Evolutionary conservation across 2,113 vertebrate genomes (phyloP).

Genomic region (Seriola aureovittata): DNA sequence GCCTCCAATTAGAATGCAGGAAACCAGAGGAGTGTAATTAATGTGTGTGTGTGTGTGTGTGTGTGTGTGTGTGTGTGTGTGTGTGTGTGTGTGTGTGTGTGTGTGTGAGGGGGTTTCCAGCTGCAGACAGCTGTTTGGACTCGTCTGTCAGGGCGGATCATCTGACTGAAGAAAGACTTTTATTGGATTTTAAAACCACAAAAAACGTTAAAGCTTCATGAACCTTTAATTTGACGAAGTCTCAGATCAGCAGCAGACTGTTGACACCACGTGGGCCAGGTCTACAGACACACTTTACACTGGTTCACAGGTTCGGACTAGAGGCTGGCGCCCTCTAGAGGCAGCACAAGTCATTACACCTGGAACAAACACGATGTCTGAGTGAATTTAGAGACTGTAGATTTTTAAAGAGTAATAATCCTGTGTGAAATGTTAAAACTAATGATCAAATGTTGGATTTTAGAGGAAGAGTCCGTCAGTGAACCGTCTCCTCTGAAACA

Average conservation of each 20-base stretch:
- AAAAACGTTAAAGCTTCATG: conserved; percentile 47
- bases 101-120: conserved; percentile 65
- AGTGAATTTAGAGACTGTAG: too few relatives aligned
- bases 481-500: too few relatives aligned
- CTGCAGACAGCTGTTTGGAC: conserved; percentile 35
- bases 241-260: too few relatives aligned
- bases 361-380: not conserved
- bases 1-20: conserved; percentile 52
- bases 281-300: too few relatives aligned
- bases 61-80: conserved; percentile 22
- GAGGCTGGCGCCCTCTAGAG: not conserved
- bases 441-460: too few relatives aligned
- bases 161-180: conserved; percentile 23
- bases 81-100: conserved; percentile 16
- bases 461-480: too few relatives aligned
- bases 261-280: not conserved
- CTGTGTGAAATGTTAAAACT: too few relatives aligned
- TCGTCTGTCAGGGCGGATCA: conserved; percentile 17
- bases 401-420: too few relatives aligned
- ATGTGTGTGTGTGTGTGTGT: conserved; percentile 14
- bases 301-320: too few relatives aligned
- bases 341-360: not conserved
- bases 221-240: conserved; percentile 27
- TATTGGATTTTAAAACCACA: conserved; percentile 60
- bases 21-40: conserved; percentile 56